Percentiles rank a stretch among this genome's conserved stretches.
Conservation (phyloP, 2,113 vertebrate species). For the Entosphenus tridentatus region DNA sequence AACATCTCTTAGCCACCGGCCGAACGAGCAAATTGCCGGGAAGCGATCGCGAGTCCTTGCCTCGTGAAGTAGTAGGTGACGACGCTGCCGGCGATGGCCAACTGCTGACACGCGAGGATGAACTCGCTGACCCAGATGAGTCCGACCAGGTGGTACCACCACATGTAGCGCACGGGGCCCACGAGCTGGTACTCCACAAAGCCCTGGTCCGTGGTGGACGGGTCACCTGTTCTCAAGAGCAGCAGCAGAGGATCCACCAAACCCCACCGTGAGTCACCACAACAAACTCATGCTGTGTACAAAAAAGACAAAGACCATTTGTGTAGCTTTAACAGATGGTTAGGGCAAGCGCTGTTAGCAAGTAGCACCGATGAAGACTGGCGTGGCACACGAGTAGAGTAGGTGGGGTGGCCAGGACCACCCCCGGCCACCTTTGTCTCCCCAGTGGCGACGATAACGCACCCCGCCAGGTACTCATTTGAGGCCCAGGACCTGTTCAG, state of each 20-base stretch:
- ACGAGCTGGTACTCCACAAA: constrained; percentile 28
- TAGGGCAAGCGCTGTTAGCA: too few species aligned
- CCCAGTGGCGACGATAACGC: too few species aligned
- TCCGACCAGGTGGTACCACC: constrained; percentile 36
- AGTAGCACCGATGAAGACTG: too few species aligned
- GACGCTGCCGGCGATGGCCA: constrained; percentile 26
- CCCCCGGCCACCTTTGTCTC: too few species aligned
- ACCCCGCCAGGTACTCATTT: too few species aligned
- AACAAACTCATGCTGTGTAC: constrained; percentile 1
- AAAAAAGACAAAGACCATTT: too few species aligned
- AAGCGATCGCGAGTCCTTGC: constrained; percentile 8
- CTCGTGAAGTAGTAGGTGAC: constrained; percentile 31
- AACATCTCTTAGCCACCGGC: too few species aligned
- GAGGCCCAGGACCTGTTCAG: too few species aligned
- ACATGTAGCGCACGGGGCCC: constrained; percentile 27
- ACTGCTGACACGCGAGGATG: constrained; percentile 34
- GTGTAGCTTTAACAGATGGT: too few species aligned
- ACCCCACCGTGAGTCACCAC: constrained; percentile 9
- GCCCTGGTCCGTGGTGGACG: constrained; percentile 19
- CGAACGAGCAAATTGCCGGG: too few species aligned
- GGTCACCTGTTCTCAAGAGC: constrained; percentile 17
- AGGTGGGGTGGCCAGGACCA: too few species aligned
- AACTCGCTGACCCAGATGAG: constrained; percentile 42
- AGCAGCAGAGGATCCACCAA: constrained; percentile 11
- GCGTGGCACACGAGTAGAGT: too few species aligned